These are phyloP conservation scores for Hyles lineata DNA, from an alignment of 2,888 invertebrate genomes.

Conservation along the genomic window DNA sequence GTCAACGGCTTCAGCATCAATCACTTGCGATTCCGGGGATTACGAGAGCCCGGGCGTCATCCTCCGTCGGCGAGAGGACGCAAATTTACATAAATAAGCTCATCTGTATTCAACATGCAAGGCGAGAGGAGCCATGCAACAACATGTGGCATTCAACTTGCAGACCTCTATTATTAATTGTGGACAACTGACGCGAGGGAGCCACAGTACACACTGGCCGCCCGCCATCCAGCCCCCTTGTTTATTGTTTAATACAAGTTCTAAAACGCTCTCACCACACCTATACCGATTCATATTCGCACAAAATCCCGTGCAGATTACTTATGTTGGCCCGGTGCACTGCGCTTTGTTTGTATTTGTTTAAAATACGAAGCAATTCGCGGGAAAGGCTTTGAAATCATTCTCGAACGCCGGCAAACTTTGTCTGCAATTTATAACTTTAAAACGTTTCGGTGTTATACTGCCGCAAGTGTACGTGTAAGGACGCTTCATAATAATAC, in stretches of 20 bases:
- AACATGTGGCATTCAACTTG: conserved; percentile 81
- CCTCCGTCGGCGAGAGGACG: conserved; percentile 64
- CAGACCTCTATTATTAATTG: conserved; percentile 82
- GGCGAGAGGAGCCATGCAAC: conserved; percentile 74
- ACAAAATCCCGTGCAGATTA: conserved; percentile 32
- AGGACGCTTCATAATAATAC: conserved; percentile 69
- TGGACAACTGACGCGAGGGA: conserved; percentile 75
- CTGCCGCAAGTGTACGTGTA: conserved; percentile 52
- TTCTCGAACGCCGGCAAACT: conserved; percentile 45
- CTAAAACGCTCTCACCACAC: conserved; percentile 52
- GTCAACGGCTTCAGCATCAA: conserved; percentile 74
- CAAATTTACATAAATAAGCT: conserved; percentile 81
- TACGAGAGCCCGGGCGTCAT: conserved; percentile 72
- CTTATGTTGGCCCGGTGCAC: conserved; percentile 1
- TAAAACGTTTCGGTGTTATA: conserved; percentile 40
- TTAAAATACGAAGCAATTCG: conserved; percentile 37
- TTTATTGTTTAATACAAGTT: conserved; percentile 70
- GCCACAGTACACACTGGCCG: conserved; percentile 51
- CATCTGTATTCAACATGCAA: conserved; percentile 81
- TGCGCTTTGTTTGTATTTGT: conserved; percentile 21
- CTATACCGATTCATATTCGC: conserved; percentile 61
- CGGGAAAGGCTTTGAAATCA: conserved; percentile 44
- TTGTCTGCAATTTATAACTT: conserved; percentile 49
- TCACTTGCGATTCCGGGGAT: conserved; percentile 76
- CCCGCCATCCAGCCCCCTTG: conserved; percentile 56